phyloP scores from a whole-genome alignment of 1,140 invertebrate genomes.

The Coenobita brevimanus region DNA sequence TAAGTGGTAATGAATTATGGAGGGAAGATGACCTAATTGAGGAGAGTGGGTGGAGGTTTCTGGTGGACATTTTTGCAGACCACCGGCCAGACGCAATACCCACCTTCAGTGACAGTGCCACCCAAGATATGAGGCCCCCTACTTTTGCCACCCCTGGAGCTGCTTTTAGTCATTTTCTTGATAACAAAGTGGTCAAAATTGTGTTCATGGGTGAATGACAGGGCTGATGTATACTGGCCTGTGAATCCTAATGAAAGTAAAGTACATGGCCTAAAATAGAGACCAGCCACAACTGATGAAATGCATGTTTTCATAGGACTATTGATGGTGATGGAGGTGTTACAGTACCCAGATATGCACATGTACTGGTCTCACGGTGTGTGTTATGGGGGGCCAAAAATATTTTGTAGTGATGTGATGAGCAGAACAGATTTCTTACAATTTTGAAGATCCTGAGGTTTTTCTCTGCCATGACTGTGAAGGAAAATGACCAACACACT shows the following conservation, averaged over 20 bases:
- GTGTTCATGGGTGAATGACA: neutral
- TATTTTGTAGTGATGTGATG: conserved; percentile 19
- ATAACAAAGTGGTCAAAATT: neutral
- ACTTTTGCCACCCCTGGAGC: neutral
- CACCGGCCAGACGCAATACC: too few relatives aligned
- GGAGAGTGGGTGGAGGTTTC: too few relatives aligned
- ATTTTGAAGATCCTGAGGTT: conserved; percentile 17
- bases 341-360: neutral
- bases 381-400: neutral
- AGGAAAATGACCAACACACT: neutral
- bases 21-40: too few relatives aligned
- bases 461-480: neutral
- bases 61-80: too few relatives aligned
- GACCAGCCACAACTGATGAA: neutral
- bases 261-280: neutral
- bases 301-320: neutral
- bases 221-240: neutral
- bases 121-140: too few relatives aligned
- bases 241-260: neutral
- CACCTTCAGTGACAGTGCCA: too few relatives aligned
- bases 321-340: conserved; percentile 1
- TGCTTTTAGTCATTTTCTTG: neutral
- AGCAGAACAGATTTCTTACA: neutral
- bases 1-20: too few relatives aligned
- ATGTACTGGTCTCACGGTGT: conserved; percentile 25